phyloP scores from a whole-genome alignment of 2,888 invertebrate genomes.

The Apodemia mormo region DNA sequence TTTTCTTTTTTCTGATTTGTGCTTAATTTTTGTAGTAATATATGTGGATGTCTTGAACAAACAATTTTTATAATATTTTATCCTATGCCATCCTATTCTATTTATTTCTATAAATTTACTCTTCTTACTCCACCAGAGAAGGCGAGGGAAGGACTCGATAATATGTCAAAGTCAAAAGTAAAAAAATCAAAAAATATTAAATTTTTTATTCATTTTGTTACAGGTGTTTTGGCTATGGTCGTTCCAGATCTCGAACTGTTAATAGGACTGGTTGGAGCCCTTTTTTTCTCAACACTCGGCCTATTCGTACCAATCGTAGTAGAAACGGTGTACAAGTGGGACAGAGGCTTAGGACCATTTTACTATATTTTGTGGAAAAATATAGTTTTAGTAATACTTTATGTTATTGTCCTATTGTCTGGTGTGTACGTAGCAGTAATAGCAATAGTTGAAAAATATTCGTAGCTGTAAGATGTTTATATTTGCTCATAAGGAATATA shows the following conservation, averaged over 20 bases:
- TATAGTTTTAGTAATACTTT: conserved; percentile 58
- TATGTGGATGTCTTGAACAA: too few relatives aligned
- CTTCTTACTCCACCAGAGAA: too few relatives aligned
- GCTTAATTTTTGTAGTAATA: too few relatives aligned
- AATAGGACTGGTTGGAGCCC: conserved; percentile 93
- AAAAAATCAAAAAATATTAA: too few relatives aligned
- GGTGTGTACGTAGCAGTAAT: conserved; percentile 61
- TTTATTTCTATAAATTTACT: too few relatives aligned
- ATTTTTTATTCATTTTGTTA: conserved; percentile 45
- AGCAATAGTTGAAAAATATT: conserved; percentile 46
- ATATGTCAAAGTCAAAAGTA: too few relatives aligned
- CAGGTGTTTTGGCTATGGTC: conserved; percentile 87
- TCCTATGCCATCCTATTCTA: too few relatives aligned
- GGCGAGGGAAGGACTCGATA: too few relatives aligned
- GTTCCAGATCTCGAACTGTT: conserved; percentile 93
- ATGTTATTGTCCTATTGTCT: conserved; percentile 58
- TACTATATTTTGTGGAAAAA: conserved; percentile 87
- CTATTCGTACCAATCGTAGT: conserved; percentile 87
- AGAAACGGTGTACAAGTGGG: conserved; percentile 87
- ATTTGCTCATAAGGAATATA: too few relatives aligned
- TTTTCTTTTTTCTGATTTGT: too few relatives aligned
- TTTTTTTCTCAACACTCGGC: conserved; percentile 87
- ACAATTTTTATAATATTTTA: too few relatives aligned
- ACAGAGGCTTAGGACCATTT: conserved; percentile 82
- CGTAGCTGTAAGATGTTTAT: neutral